Evolutionary conservation across 2,888 invertebrate species (phyloP).

Genomic region (Lobophora halterata): DNA sequence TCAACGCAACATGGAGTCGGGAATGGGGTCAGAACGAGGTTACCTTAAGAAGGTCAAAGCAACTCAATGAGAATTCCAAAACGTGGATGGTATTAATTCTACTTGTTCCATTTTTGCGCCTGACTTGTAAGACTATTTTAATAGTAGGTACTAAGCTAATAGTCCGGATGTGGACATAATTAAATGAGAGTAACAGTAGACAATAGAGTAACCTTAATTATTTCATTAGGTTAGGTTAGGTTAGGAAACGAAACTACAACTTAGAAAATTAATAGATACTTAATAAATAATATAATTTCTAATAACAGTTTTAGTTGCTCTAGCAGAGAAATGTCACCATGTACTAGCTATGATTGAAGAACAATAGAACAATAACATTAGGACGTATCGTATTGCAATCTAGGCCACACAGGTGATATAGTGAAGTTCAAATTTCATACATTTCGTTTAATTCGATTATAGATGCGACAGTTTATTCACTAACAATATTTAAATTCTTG

Average conservation of each 20-base stretch:
- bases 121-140: too few relatives aligned
- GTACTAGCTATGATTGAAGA: conserved; percentile 11
- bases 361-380: conserved; percentile 38
- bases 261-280: too few relatives aligned
- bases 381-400: conserved; percentile 36
- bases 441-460: conserved; percentile 2
- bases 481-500: conserved; percentile 7
- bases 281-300: too few relatives aligned
- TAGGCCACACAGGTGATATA: conserved; percentile 38
- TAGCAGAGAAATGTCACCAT: conserved; percentile 8
- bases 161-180: too few relatives aligned
- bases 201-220: too few relatives aligned
- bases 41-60: conserved; percentile 50
- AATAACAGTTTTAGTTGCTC: too few relatives aligned
- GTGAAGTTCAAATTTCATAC: conserved; percentile 26
- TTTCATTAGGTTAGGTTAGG: too few relatives aligned
- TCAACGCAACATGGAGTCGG: conserved; percentile 57
- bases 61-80: conserved; percentile 45
- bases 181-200: too few relatives aligned
- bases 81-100: conserved; percentile 34
- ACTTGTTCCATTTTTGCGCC: conserved; percentile 27
- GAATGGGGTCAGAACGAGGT: conserved; percentile 69
- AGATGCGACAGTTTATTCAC: too few relatives aligned
- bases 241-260: too few relatives aligned
- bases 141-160: too few relatives aligned